Evolutionary conservation across 1,140 invertebrate species (phyloP).

Genomic region (Pachyrhynchus sulphureomaculatus): DNA sequence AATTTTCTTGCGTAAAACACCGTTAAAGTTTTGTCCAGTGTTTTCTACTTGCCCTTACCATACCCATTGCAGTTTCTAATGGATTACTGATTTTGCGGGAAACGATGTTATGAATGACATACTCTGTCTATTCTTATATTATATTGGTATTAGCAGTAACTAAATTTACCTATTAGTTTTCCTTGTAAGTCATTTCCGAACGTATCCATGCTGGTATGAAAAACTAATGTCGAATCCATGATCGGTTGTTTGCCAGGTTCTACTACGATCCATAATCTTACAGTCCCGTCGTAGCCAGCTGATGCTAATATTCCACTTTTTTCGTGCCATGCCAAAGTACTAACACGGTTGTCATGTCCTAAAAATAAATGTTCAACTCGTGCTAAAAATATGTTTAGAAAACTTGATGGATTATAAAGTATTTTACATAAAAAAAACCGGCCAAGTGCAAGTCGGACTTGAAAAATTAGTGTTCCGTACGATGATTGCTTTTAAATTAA

Average conservation of each 20-base stretch:
- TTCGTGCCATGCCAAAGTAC: slow-evolving; percentile 51
- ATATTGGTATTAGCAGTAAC: background rate
- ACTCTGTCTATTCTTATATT: too few species aligned
- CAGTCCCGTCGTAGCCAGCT: slow-evolving; percentile 67
- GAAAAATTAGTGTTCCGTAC: too few species aligned
- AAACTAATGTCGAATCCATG: slow-evolving; percentile 62
- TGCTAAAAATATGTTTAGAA: background rate
- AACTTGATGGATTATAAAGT: background rate
- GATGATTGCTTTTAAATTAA: too few species aligned
- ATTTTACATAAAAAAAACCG: too few species aligned
- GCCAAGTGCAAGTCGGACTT: too few species aligned
- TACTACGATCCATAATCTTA: slow-evolving; percentile 60
- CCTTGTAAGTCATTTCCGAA: slow-evolving; percentile 58
- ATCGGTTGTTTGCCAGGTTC: slow-evolving; percentile 47
- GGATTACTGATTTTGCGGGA: too few species aligned
- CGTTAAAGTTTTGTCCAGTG: too few species aligned
- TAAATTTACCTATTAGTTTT: slow-evolving; percentile 51
- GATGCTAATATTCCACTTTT: slow-evolving; percentile 56
- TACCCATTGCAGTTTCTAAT: too few species aligned
- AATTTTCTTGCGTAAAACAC: too few species aligned
- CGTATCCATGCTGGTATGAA: slow-evolving; percentile 56
- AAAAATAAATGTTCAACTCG: background rate
- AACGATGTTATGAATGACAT: too few species aligned
- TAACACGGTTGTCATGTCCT: slow-evolving; percentile 56
- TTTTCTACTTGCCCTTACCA: too few species aligned